Percentiles rank a stretch among this genome's conserved stretches.
Evolutionary conservation across 2,113 vertebrate species (phyloP).

Genomic region (Amblyornis subalaris): DNA sequence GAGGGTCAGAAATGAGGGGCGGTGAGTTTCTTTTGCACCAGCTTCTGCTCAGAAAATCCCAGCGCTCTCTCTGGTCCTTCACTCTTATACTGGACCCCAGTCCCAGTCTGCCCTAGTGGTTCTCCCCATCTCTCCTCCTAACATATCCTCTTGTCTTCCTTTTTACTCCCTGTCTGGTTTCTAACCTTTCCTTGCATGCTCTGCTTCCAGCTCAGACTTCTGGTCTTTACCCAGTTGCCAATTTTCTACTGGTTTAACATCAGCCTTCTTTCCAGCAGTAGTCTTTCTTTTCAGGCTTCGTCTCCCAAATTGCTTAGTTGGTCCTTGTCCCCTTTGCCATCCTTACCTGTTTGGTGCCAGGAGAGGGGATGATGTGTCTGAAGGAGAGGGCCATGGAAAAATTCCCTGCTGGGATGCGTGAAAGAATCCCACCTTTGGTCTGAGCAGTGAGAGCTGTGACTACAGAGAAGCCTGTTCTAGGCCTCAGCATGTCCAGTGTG

Average conservation of each 20-base stretch:
- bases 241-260: neutral
- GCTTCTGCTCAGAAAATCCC: neutral
- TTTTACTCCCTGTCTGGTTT: neutral
- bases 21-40: neutral
- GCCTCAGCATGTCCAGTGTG: neutral
- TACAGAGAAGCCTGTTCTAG: neutral
- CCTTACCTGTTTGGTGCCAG: neutral
- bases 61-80: neutral
- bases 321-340: neutral
- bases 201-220: neutral
- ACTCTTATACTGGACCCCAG: neutral
- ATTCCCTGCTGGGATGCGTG: neutral
- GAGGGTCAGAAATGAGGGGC: neutral
- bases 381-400: neutral
- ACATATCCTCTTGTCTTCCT: neutral
- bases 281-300: neutral
- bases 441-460: neutral
- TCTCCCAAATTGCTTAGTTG: neutral
- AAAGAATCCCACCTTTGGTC: neutral
- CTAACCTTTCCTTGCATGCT: neutral
- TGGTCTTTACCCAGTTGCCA: neutral
- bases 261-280: neutral
- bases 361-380: neutral
- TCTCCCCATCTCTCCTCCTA: neutral
- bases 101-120: neutral